Conservation (phyloP, 2,113 vertebrate species). For the Hystrix brachyura region DNA sequence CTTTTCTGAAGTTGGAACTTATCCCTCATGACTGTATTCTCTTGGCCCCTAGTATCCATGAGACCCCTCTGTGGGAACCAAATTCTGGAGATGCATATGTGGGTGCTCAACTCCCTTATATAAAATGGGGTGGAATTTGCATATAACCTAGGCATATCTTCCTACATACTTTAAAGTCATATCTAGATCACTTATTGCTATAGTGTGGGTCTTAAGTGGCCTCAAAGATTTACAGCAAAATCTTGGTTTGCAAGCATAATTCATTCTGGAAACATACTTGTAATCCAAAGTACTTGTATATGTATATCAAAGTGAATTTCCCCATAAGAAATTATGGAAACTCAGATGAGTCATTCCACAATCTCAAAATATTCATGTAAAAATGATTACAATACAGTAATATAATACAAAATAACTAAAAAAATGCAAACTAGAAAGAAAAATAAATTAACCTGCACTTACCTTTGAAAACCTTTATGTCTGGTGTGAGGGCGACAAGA, state of each 20-base stretch:
- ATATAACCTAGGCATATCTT: not conserved
- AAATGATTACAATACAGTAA: not conserved
- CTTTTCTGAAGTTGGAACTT: constrained; percentile 35
- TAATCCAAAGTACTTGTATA: not conserved
- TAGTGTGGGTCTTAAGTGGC: not conserved
- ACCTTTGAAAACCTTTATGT: too few species aligned
- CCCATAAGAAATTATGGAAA: not conserved
- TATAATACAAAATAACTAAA: not conserved
- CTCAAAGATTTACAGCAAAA: not conserved
- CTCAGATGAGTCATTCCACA: not conserved
- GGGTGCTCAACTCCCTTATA: not conserved
- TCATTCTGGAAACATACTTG: not conserved
- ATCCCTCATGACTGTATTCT: not conserved
- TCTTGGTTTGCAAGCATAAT: not conserved
- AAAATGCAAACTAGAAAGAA: too few species aligned
- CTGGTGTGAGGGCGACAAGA: not conserved
- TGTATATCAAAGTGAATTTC: not conserved
- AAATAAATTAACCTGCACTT: too few species aligned
- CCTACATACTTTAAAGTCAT: not conserved
- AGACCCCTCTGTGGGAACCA: not conserved
- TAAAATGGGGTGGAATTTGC: not conserved
- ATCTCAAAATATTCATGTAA: not conserved
- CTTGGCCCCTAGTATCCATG: not conserved
- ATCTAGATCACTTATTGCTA: not conserved
- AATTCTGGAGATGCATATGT: not conserved